Evolutionary conservation across 2,888 invertebrate species (phyloP), one percentile per base, ranked within the genome.

Genomic region (Malthinus seriepunctatus): DNA sequence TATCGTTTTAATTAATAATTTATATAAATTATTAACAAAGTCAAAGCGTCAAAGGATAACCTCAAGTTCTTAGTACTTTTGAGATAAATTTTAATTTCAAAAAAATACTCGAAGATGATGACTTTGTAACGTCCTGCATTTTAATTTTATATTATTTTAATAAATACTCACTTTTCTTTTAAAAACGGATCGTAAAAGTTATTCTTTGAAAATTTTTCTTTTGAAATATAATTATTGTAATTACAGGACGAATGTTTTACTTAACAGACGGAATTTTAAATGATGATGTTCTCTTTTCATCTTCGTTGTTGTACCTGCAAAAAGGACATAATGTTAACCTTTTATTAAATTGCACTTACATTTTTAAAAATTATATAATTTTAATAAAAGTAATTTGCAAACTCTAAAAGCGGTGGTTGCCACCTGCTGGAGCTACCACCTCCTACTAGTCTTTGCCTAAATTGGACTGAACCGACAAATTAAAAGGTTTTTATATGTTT

Each of bases 191-290:
- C 23, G 23, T 23, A 23, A 23, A 23, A 23, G 2, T 23, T 23
- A 3, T 3, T 23, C 23, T 23, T 23, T 23, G 23, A 23, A 23
- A 3, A 23, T 3, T 23, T 42, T 42, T 14, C 15, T 15, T 42
- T 42, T 9, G n/a, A 14, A 39, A 47, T 10, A 34, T 47, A 15
- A 39, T 57, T 57, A 59, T 59, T 59, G 50, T 59, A 45, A 38
- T 33, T 53, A 59, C 50, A 33, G 59, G 59, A 59, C 59, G 59
- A 54, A 59, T 54, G 50, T 51, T 46, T 54, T 59, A 59, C 51
- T 50, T 37, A 46, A 50, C 8, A 59, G 59, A 59, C 59, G 59
- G 59, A 59, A 46, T 38, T 42, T 15, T n/a, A 42, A 15, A 12
- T 42, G 39, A 3, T 42, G 15, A 42, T 42, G 39, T 42, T 14